Conservation (phyloP, 2,888 invertebrate genomes). For the Hyposoter dolosus region DNA sequence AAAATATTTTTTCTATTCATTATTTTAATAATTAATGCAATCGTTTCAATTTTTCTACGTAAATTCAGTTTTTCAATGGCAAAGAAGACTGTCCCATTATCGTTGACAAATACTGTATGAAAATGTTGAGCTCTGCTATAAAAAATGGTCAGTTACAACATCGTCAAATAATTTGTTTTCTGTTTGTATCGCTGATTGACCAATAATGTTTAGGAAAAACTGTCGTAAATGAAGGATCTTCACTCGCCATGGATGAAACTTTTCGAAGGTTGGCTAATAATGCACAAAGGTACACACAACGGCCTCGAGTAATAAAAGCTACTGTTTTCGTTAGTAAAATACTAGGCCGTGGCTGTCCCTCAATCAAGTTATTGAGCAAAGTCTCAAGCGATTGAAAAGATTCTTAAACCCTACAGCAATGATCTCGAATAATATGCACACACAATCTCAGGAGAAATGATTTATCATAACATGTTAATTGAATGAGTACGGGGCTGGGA, state of each 20-base stretch:
- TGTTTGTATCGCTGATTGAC: neutral
- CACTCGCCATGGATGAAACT: neutral
- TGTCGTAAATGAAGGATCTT: neutral
- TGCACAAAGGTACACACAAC: neutral
- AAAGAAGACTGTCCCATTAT: no score
- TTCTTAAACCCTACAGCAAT: neutral
- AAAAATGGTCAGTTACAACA: no score
- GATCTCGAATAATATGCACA: neutral
- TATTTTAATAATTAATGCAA: no score
- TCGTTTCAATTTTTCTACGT: no score
- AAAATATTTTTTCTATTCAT: no score
- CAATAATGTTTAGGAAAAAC: neutral
- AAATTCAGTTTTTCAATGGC: no score
- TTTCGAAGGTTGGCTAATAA: neutral
- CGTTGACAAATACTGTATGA: no score
- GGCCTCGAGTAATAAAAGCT: neutral
- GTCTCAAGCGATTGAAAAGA: constrained; percentile 11
- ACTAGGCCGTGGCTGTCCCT: neutral
- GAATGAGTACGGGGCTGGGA: constrained; percentile 37
- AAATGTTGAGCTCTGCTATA: no score
- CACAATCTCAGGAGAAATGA: constrained; percentile 38
- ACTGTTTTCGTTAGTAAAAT: neutral
- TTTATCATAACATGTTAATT: constrained; percentile 58
- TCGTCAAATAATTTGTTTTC: neutral
- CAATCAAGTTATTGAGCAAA: neutral